Conservation (phyloP, 2,797 vertebrate species). For the Phrynocephalus vlangalii region DNA sequence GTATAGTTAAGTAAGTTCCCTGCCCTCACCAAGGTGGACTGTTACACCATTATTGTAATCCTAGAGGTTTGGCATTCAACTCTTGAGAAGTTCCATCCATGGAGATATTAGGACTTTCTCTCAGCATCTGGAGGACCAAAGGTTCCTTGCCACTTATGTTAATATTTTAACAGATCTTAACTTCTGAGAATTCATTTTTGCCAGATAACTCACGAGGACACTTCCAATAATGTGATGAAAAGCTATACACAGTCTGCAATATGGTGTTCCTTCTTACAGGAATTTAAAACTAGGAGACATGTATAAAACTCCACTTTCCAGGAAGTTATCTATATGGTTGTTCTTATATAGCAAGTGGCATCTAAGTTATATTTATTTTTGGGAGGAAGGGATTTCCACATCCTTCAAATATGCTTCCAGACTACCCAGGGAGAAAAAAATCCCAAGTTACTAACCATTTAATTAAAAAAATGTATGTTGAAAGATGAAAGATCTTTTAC, state of each 20-base stretch:
- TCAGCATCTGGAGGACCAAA: not conserved
- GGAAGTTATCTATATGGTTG: too few relatives aligned
- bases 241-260: too few relatives aligned
- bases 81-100: not conserved
- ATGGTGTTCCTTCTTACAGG: too few relatives aligned
- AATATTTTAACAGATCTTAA: not conserved
- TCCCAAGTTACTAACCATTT: too few relatives aligned
- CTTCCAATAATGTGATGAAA: too few relatives aligned
- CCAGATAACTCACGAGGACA: too few relatives aligned
- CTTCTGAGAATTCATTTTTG: not conserved
- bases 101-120: too few relatives aligned
- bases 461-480: not conserved
- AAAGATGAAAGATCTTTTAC: not conserved
- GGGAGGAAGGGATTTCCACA: not conserved
- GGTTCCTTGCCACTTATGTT: not conserved
- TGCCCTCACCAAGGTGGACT: too few relatives aligned
- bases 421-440: not conserved
- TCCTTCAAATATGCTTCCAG: not conserved
- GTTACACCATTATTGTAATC: too few relatives aligned
- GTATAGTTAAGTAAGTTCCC: too few relatives aligned
- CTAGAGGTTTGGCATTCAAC: not conserved
- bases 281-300: too few relatives aligned
- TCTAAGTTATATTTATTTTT: not conserved
- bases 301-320: too few relatives aligned
- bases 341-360: not conserved